Conservation (phyloP, 37 sponge, comb jelly and placozoan species). For the Lycopodina hypogea region DNA sequence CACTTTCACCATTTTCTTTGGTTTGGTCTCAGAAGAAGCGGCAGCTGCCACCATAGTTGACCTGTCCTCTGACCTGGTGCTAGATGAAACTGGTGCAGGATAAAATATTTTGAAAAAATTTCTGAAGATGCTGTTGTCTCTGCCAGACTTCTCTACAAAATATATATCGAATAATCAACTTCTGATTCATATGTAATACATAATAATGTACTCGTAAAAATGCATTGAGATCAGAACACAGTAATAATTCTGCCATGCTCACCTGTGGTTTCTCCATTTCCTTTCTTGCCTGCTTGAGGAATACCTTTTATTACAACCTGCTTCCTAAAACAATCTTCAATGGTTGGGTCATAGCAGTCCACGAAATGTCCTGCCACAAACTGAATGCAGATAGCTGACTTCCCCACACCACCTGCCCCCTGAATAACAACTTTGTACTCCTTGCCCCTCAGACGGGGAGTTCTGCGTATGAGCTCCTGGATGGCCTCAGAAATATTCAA, state of each 20-base stretch:
- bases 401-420: constrained; percentile 91
- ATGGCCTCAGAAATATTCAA: constrained; percentile 75
- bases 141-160: neutral
- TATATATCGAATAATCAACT: neutral
- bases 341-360: constrained; percentile 87
- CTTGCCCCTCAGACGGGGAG: constrained; percentile 50
- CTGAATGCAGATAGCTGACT: constrained; percentile 72
- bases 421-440: constrained; percentile 71
- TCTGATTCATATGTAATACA: neutral
- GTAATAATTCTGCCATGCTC: neutral
- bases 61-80: neutral
- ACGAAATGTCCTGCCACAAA: constrained; percentile 75
- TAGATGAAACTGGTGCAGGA: neutral
- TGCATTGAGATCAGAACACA: too few relatives aligned
- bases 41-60: neutral
- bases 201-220: neutral
- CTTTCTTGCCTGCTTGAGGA: constrained; percentile 3
- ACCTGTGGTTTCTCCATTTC: neutral
- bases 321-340: constrained; percentile 93
- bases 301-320: constrained; percentile 69
- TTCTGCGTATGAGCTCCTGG: constrained; percentile 70
- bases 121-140: constrained; percentile 31
- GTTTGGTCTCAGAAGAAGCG: constrained; percentile 32
- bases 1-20: constrained; percentile 71
- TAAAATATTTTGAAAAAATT: constrained; percentile 36